Evolutionary conservation across 2,888 invertebrate genomes (phyloP).

Genomic region (Corbicula japonica): DNA sequence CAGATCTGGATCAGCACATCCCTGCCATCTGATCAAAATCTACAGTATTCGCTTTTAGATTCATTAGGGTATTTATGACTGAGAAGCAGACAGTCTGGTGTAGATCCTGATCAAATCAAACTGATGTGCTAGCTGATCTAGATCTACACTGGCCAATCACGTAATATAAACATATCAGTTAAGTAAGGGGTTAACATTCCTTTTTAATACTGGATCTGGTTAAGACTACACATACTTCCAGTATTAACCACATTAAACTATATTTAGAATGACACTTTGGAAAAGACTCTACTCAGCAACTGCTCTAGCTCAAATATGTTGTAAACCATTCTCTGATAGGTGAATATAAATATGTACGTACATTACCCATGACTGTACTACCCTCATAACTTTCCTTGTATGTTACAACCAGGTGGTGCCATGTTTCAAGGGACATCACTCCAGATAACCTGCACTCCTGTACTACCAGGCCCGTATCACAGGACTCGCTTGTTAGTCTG

Average conservation of each 20-base stretch:
- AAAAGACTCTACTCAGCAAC: neutral
- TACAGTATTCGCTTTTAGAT: no score
- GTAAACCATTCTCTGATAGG: neutral
- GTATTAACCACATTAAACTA: neutral
- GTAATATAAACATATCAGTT: no score
- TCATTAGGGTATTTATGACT: no score
- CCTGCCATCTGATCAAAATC: no score
- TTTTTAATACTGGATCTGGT: no score
- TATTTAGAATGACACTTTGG: neutral
- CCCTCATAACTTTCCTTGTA: constrained; percentile 78
- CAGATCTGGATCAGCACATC: no score
- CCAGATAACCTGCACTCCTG: constrained; percentile 74
- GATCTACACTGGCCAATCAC: no score
- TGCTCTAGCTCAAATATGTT: neutral
- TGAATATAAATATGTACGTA: constrained; percentile 45
- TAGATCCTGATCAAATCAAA: no score
- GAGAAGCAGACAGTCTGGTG: no score
- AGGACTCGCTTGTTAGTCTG: constrained; percentile 74
- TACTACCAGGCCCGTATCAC: constrained; percentile 68
- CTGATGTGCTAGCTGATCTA: no score
- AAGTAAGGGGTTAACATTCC: no score
- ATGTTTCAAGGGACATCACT: constrained; percentile 70
- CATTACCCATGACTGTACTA: constrained; percentile 79
- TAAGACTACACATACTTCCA: no score
- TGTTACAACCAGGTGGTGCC: constrained; percentile 81